A percentile compares a stretch with the other conserved stretches of the same genome.
Conservation (phyloP, 2,113 vertebrate genomes). For the Callopanchax toddi region DNA sequence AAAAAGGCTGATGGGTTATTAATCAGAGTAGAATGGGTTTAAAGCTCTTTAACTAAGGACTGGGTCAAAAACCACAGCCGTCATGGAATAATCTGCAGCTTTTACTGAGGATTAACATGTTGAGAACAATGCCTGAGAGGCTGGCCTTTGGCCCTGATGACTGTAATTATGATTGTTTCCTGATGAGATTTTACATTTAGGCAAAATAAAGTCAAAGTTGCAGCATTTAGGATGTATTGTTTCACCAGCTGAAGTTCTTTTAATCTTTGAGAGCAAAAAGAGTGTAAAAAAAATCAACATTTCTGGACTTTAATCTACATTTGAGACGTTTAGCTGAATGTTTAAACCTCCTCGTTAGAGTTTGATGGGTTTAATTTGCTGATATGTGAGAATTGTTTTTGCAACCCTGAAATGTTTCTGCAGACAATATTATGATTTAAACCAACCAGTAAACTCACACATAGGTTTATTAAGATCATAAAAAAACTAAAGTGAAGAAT, state of each 20-base stretch:
- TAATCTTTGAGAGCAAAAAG: too few relatives aligned
- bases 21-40: conserved; percentile 59
- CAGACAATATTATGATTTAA: too few relatives aligned
- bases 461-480: too few relatives aligned
- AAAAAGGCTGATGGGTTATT: conserved; percentile 47
- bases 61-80: conserved; percentile 46
- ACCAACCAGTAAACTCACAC: too few relatives aligned
- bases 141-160: conserved; percentile 51
- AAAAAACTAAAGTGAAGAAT: too few relatives aligned
- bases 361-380: too few relatives aligned
- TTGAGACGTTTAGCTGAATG: too few relatives aligned
- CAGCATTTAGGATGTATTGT: neutral
- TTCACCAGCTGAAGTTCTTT: neutral
- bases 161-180: conserved; percentile 59
- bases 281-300: too few relatives aligned
- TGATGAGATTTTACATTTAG: neutral
- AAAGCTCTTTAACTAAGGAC: conserved; percentile 59
- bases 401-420: too few relatives aligned
- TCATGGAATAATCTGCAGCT: conserved; percentile 59
- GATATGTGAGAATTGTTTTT: too few relatives aligned
- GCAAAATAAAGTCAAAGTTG: neutral
- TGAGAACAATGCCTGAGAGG: conserved; percentile 58
- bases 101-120: conserved; percentile 61
- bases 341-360: too few relatives aligned
- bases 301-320: too few relatives aligned